These are phyloP conservation scores for Aporophyla nigra DNA, from an alignment of 2,888 invertebrate species.

Conservation along the genomic window DNA sequence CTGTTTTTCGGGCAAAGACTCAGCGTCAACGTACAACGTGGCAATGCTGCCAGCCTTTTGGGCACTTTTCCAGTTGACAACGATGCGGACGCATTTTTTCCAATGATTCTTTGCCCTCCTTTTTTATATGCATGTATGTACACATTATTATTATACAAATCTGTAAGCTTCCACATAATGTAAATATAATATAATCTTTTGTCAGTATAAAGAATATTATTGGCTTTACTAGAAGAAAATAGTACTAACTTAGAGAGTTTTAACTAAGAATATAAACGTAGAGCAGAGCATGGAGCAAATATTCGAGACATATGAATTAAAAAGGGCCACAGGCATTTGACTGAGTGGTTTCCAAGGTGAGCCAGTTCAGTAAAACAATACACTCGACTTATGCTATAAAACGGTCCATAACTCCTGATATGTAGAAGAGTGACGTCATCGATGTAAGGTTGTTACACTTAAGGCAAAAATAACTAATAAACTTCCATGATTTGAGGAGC, in stretches of 20 bases:
- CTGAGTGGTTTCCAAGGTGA: slow-evolving; percentile 58
- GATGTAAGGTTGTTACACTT: slow-evolving; percentile 1
- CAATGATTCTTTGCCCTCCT: too few species aligned
- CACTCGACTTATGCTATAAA: slow-evolving; percentile 49
- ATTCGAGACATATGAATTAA: slow-evolving; percentile 25
- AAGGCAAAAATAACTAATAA: background rate
- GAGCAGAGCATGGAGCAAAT: slow-evolving; percentile 1
- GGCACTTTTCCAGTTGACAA: too few species aligned
- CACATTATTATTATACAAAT: too few species aligned
- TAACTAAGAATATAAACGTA: background rate
- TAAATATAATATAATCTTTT: too few species aligned
- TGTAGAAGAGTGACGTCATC: slow-evolving; percentile 54
- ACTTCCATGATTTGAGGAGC: background rate
- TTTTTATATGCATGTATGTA: too few species aligned
- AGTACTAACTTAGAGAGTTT: background rate
- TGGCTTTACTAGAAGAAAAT: background rate
- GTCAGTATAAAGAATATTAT: background rate
- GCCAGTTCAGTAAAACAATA: slow-evolving; percentile 59
- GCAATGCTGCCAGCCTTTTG: too few species aligned
- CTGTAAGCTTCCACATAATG: too few species aligned
- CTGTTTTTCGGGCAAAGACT: too few species aligned
- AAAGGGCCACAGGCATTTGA: slow-evolving; percentile 31
- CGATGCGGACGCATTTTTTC: too few species aligned
- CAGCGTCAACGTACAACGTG: too few species aligned
- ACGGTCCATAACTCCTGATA: slow-evolving; percentile 46